Base-by-base conservation (phyloP, 1,140 invertebrate genomes). In the Drosophila paulistorum region DNA sequence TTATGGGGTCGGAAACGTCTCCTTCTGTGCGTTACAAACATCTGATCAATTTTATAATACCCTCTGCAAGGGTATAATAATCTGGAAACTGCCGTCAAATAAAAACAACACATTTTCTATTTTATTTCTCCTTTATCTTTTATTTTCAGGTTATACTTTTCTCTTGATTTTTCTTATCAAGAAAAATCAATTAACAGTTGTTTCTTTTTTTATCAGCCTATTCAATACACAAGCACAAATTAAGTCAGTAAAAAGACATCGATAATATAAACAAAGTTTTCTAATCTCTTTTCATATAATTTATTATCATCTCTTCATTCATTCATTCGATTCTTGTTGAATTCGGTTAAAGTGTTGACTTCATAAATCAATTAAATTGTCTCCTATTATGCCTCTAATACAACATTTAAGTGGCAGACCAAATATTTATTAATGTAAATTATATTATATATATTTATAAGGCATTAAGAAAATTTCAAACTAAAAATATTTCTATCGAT, bases 341-440 rank as follows among this genome's bases (percentile, higher is more conserved):
- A 37, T 59, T 59, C 26, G 35, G 17, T 39, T 59, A 59, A 59
- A 59, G 57, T 59, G 57, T 77, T 77, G 66, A 71, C 61, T 71
- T 48, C 72, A 79, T 79, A 79, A 79, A 79, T 79, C 77, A 79
- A 79, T 73, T 69, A 41, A 73, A 65, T 71, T 20, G 67, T 59
- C 62, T 76, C 30, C 60, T 69, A 77, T 74, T 77, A 74, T 77
- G 63, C 37, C 55, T 42, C 37, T 35, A 30, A 30, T 30, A 30
- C 30, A 30, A 30, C 30, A 30, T 30, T 30, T 30, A 57, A 66
- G 48, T 26, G 35, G 30, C 66, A 68, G 35, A 10, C 10, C 10
- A 39, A 68, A 63, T 65, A 72, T 68, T 68, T 68, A 68, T 72
- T 68, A 73, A 77, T 65, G 69, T 70, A 72, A 63, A 57, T 67